These are phyloP conservation scores for Macrotis lagotis DNA, from an alignment of 2,113 vertebrate genomes.

Conservation along the genomic window DNA sequence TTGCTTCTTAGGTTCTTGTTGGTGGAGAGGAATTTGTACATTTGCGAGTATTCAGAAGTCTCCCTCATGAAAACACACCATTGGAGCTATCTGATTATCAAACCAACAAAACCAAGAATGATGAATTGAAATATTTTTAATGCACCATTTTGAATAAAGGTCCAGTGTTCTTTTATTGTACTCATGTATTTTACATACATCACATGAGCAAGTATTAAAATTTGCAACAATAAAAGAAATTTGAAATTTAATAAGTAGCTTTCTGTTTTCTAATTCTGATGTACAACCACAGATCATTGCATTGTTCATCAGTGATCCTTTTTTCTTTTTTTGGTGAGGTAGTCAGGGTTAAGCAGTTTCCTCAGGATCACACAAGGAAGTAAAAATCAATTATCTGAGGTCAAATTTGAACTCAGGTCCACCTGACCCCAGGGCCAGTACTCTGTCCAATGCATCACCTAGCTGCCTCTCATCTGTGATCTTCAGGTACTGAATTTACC, in stretches of 20 bases:
- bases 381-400: too few relatives aligned
- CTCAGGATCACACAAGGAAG: too few relatives aligned
- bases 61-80: slow-evolving; percentile 76
- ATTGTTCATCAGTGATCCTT: neutral
- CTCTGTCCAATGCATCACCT: too few relatives aligned
- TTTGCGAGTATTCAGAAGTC: slow-evolving; percentile 79
- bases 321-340: too few relatives aligned
- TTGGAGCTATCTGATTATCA: slow-evolving; percentile 79
- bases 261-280: neutral
- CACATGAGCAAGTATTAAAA: fast-evolving
- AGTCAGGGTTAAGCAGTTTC: too few relatives aligned
- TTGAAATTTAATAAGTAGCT: neutral
- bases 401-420: too few relatives aligned
- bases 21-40: slow-evolving; percentile 84
- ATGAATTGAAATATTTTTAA: slow-evolving; percentile 86
- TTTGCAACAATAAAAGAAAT: neutral
- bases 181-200: neutral
- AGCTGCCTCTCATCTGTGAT: too few relatives aligned
- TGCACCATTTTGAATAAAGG: fast-evolving
- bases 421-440: too few relatives aligned
- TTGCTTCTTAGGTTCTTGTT: slow-evolving; percentile 85
- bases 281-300: neutral
- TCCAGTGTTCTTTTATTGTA: fast-evolving
- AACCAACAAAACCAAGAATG: slow-evolving; percentile 80
- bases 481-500: neutral